Conservation (phyloP, 2,888 invertebrate genomes). For the Brachynemurus nebulosus region DNA sequence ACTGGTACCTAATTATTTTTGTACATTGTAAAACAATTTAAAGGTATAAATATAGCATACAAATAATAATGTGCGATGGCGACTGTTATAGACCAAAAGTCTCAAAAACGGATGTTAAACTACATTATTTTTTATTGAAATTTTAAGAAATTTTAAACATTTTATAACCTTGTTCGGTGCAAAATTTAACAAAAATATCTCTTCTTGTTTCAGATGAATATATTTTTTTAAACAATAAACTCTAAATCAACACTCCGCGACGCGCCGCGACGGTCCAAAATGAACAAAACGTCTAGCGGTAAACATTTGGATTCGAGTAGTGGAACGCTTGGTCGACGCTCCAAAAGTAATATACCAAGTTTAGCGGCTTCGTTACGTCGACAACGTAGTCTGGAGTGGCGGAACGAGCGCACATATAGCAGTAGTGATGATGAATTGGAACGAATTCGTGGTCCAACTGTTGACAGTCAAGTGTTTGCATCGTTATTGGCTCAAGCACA, state of each 20-base stretch:
- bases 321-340: slow-evolving; percentile 29
- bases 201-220: background rate
- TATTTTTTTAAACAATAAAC: background rate
- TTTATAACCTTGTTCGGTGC: too few species aligned
- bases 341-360: slow-evolving; percentile 23
- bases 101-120: too few species aligned
- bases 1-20: too few species aligned
- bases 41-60: too few species aligned
- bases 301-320: slow-evolving; percentile 24
- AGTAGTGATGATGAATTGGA: slow-evolving; percentile 42
- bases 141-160: too few species aligned
- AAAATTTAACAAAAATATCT: too few species aligned
- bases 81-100: too few species aligned
- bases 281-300: background rate
- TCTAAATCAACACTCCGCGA: too few species aligned
- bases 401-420: slow-evolving; percentile 38
- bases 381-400: slow-evolving; percentile 43
- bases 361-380: slow-evolving; percentile 29
- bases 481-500: slow-evolving; percentile 42
- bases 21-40: too few species aligned
- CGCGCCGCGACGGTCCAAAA: background rate
- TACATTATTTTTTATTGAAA: too few species aligned
- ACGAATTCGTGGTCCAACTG: slow-evolving; percentile 25
- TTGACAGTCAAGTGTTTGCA: slow-evolving; percentile 42
- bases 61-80: too few species aligned